These are phyloP conservation scores for Sebastes reedi DNA, from an alignment of 2,797 vertebrate genomes.

Conservation along the genomic window DNA sequence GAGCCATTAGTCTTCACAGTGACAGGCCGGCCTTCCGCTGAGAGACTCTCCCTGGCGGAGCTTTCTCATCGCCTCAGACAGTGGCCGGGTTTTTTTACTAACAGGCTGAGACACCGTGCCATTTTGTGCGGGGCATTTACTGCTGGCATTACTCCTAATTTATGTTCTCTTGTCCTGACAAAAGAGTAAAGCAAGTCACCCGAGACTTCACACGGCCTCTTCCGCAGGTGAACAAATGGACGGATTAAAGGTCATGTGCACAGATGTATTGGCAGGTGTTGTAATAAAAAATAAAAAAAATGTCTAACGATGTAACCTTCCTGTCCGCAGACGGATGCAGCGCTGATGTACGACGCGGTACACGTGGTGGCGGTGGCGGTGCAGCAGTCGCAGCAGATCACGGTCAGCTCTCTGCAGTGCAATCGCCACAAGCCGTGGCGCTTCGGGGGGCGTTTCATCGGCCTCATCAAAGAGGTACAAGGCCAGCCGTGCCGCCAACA, in stretches of 20 bases:
- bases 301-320: constrained; percentile 40
- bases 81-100: constrained; percentile 64
- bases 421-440: constrained; percentile 98
- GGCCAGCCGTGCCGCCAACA: background rate
- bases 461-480: constrained; percentile 94
- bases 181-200: constrained; percentile 47
- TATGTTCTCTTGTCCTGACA: constrained; percentile 34
- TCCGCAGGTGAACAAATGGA: constrained; percentile 40
- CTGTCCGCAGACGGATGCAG: constrained; percentile 91
- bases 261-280: constrained; percentile 43
- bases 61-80: constrained; percentile 62
- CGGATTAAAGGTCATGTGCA: constrained; percentile 43
- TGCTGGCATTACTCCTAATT: constrained; percentile 52
- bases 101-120: constrained; percentile 65
- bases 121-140: constrained; percentile 59
- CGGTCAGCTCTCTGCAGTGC: constrained; percentile 96
- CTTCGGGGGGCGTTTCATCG: constrained; percentile 94
- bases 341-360: constrained; percentile 96
- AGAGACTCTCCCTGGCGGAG: constrained; percentile 63
- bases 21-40: constrained; percentile 65
- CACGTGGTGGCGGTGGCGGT: constrained; percentile 96
- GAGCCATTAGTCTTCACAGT: constrained; percentile 73
- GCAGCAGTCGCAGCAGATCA: constrained; percentile 97
- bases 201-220: constrained; percentile 34
- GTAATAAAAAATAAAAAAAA: background rate